A percentile compares a stretch with the other conserved stretches of the same genome.
Conservation (phyloP, 2,113 vertebrate genomes). For the Alces alces region DNA sequence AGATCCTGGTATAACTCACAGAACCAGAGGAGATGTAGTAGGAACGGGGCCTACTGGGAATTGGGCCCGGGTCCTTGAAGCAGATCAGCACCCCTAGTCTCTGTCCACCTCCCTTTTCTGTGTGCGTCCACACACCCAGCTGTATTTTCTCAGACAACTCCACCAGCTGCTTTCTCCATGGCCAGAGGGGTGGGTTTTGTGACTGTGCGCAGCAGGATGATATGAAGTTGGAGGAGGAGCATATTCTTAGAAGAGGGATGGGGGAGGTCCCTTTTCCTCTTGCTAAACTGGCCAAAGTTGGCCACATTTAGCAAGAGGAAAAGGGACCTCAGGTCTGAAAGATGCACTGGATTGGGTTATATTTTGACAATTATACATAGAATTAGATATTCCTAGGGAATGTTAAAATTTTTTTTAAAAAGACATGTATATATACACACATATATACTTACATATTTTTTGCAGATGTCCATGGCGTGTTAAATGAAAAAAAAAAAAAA, state of each 20-base stretch:
- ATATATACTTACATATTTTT: background rate
- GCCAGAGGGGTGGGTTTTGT: background rate
- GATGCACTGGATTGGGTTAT: background rate
- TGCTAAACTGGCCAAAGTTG: background rate
- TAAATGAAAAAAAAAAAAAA: background rate
- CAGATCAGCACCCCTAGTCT: fast-evolving
- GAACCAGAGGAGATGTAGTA: background rate
- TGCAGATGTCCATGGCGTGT: background rate
- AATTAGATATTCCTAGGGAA: background rate
- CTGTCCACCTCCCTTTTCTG: background rate
- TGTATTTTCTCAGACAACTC: background rate
- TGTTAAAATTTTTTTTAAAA: background rate
- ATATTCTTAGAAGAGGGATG: background rate
- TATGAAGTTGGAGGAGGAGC: background rate
- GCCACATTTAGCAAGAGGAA: background rate
- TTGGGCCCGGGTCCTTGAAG: background rate
- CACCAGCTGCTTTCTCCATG: background rate
- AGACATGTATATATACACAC: background rate
- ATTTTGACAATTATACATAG: background rate
- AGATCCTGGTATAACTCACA: background rate
- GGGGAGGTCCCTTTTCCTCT: no score
- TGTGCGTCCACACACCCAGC: background rate
- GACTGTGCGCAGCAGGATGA: fast-evolving
- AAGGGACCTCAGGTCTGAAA: background rate
- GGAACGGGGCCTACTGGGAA: background rate